Evolutionary conservation across 2,113 vertebrate species (phyloP).

Genomic region (Psittacus erithacus): DNA sequence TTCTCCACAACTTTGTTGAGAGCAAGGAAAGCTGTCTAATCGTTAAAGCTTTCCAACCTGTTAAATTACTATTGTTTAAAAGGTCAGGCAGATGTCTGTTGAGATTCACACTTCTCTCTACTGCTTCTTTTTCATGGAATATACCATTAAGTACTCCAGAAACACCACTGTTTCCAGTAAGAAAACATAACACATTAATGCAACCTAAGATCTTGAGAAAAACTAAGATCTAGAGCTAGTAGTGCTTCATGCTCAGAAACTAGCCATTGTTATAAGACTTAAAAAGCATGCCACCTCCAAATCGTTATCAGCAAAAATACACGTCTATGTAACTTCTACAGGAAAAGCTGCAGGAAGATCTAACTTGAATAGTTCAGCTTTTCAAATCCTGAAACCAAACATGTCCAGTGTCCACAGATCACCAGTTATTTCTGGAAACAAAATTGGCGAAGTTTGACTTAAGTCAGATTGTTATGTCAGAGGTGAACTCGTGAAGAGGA

Average conservation of each 20-base stretch:
- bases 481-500: not conserved
- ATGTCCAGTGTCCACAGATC: fast-evolving
- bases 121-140: not conserved
- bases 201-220: not conserved
- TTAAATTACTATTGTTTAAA: not conserved
- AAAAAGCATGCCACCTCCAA: not conserved
- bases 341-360: not conserved
- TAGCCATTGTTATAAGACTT: not conserved
- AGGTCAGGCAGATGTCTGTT: not conserved
- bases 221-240: not conserved
- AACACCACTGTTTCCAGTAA: not conserved
- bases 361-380: not conserved
- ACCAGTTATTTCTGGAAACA: not conserved
- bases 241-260: not conserved
- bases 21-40: not conserved
- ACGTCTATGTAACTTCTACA: fast-evolving
- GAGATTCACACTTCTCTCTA: not conserved
- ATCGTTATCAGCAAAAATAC: not conserved
- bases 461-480: no score
- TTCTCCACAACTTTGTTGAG: not conserved
- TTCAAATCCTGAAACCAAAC: not conserved
- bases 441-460: not conserved
- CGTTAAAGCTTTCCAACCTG: not conserved
- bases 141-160: not conserved
- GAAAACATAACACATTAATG: fast-evolving